These are phyloP conservation scores for Furcula furcula DNA, from an alignment of 2,888 invertebrate species.

Conservation along the genomic window DNA sequence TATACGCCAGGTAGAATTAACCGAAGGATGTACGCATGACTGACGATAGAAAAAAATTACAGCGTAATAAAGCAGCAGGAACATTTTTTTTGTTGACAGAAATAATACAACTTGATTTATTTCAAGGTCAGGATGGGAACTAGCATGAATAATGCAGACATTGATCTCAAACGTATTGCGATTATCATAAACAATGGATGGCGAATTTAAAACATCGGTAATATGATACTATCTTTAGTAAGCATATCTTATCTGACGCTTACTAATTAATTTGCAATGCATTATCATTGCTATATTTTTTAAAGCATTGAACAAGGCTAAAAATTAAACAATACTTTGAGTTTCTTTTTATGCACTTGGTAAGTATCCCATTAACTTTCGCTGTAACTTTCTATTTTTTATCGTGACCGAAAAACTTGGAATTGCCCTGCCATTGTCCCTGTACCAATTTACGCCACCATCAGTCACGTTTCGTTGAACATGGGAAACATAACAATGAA, in stretches of 20 bases:
- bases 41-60: conserved; percentile 14
- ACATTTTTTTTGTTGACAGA: background rate
- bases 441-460: conserved; percentile 38
- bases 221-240: background rate
- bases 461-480: conserved; percentile 50
- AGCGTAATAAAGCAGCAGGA: background rate
- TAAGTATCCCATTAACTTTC: background rate
- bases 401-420: conserved; percentile 11
- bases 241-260: conserved; percentile 1
- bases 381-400: background rate
- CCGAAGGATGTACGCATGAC: conserved; percentile 26
- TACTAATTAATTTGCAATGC: background rate
- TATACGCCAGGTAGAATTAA: conserved; percentile 17
- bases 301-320: too few species aligned
- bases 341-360: too few species aligned
- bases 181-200: background rate
- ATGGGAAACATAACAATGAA: conserved; percentile 31
- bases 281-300: too few species aligned
- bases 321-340: too few species aligned
- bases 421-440: conserved; percentile 26
- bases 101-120: background rate
- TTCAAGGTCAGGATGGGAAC: background rate
- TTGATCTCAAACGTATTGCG: background rate
- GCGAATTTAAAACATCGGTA: background rate
- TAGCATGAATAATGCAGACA: background rate